Base-by-base conservation (phyloP, 1,140 invertebrate species). In the Drosophila ironensis region DNA sequence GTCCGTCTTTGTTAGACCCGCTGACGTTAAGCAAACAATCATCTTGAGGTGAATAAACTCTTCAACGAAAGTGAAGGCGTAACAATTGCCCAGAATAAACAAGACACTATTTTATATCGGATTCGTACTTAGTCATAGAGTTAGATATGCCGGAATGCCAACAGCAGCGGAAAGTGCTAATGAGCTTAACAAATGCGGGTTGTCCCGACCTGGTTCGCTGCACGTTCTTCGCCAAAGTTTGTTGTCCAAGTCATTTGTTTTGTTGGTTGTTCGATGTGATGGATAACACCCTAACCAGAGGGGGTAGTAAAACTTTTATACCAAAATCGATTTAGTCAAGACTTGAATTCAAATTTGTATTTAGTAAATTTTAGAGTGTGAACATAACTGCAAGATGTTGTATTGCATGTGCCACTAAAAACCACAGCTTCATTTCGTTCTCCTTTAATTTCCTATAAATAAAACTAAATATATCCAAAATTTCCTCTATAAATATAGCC, bases 181-280 rank as follows among this genome's bases (percentile, higher is more conserved):
- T 70, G 73, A 84, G 78, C 28, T 27, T 57, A 68, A 30, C 45
- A 56, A 69, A 56, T 61, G 67, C 41, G 57, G 73, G 53, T 38
- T 41, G 53, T 20, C 37, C 37, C 56, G 53, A 67, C 46, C 64
- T 84, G 78, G 63, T 86, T 72, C 44, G 70, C 17, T 86, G 80
- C 80, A 86, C 80, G 80, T 86, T 81, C 48, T 48, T 35, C 44
- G 38, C 7, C 42, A 14, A 42, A 59, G 78, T 80, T 86, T 48
- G 80, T 72, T 68, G 80, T 63, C 33, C 53, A 84, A 84, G 80
- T 84, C 80, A 68, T 86, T 86, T 84, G 60, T 84, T 28, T 44
- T 42, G 41, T 44, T 9, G n/a, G 44, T 33, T 50, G 17, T 38
- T n/a, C 16, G 48, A 41, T 35, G 4, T 17, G 30, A 4, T 22